A percentile compares a stretch with the other conserved stretches of the same genome.
Evolutionary conservation across 2,797 vertebrate genomes (phyloP).

Genomic region (Lagodon rhomboides): DNA sequence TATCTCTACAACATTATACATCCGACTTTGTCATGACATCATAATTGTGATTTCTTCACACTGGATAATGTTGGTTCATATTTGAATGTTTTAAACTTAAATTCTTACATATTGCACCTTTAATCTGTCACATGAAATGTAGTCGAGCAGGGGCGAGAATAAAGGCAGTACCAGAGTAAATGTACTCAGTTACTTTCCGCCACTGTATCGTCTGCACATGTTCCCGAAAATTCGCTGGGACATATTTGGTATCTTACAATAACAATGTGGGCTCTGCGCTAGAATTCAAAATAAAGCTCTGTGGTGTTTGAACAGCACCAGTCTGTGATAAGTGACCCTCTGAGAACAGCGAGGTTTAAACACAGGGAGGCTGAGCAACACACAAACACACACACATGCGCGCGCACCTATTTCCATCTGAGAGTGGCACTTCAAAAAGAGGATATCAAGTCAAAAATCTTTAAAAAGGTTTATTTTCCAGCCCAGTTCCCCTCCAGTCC

Average conservation of each 20-base stretch:
- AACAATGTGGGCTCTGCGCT: no score
- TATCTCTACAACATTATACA: no score
- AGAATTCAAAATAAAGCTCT: constrained; percentile 3
- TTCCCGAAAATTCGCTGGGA: background rate
- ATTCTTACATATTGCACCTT: background rate
- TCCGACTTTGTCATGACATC: no score
- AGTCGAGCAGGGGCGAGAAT: background rate
- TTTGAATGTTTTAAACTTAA: no score
- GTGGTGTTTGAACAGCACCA: background rate
- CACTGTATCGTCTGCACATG: background rate
- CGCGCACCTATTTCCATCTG: background rate
- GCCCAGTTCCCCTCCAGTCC: background rate
- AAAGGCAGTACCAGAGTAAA: background rate
- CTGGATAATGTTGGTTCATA: no score
- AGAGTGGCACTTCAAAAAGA: background rate
- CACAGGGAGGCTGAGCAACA: background rate
- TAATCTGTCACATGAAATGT: background rate
- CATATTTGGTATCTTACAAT: background rate
- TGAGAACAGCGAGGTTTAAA: background rate
- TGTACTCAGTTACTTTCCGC: background rate
- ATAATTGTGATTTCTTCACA: no score
- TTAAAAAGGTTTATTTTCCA: constrained; percentile 26
- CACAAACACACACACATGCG: background rate
- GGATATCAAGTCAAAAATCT: constrained; percentile 21
- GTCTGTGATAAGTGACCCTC: background rate